These are phyloP conservation scores for Cyclina sinensis DNA, from an alignment of 1,140 invertebrate genomes.

Conservation along the genomic window DNA sequence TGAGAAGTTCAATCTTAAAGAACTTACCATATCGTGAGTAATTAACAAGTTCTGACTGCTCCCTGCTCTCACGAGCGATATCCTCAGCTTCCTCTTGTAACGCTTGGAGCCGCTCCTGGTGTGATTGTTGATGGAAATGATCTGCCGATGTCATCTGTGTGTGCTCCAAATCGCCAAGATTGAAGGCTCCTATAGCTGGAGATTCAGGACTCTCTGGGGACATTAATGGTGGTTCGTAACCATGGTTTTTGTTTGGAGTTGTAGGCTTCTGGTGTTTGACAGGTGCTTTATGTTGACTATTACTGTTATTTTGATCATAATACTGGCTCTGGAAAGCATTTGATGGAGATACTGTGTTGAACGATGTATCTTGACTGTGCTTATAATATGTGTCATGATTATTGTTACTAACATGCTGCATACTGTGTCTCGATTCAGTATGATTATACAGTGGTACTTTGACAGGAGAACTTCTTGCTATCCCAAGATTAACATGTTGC, in stretches of 20 bases:
- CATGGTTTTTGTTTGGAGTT: neutral
- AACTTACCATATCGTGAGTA: conserved; percentile 52
- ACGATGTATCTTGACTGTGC: neutral
- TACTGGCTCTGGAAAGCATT: neutral
- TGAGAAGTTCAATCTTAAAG: too few species aligned
- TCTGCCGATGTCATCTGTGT: conserved; percentile 51
- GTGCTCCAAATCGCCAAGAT: conserved; percentile 46
- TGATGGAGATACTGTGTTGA: neutral
- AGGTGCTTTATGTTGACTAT: neutral
- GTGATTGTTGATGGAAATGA: conserved; percentile 34
- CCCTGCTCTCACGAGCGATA: conserved; percentile 35
- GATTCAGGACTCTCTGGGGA: conserved; percentile 48
- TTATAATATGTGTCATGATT: conserved; percentile 4
- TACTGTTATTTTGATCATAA: neutral
- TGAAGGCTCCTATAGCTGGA: conserved; percentile 39
- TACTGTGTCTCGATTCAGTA: neutral
- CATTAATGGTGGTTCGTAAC: neutral
- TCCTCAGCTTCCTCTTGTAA: conserved; percentile 41
- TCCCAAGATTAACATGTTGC: neutral
- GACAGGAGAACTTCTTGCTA: neutral
- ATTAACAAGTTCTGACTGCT: conserved; percentile 41
- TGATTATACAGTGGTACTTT: neutral
- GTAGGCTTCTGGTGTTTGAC: neutral
- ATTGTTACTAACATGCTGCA: neutral
- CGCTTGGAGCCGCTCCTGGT: conserved; percentile 12